Conservation (phyloP, 2,797 vertebrate genomes). For the Gymnoscopelus braueri region DNA sequence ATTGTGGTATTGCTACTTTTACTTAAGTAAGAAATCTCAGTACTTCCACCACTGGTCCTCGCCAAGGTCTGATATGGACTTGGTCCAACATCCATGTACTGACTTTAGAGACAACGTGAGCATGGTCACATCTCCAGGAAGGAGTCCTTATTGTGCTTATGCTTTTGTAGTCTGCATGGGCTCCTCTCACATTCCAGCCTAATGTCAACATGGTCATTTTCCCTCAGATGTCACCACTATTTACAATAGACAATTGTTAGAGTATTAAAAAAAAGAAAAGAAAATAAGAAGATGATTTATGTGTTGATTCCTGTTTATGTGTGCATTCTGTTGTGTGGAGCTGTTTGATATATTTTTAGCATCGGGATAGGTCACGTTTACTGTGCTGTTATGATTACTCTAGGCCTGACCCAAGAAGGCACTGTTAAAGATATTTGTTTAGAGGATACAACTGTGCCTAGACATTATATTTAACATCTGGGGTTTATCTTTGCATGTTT, state of each 20-base stretch:
- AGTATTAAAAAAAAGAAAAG: slow-evolving; percentile 6
- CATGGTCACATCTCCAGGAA: slow-evolving; percentile 73
- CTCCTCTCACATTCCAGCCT: slow-evolving; percentile 21
- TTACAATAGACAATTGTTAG: slow-evolving; percentile 18
- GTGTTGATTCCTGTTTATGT: slow-evolving; percentile 12
- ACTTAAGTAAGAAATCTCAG: too few relatives aligned
- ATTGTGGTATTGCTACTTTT: too few relatives aligned
- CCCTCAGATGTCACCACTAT: slow-evolving; percentile 36
- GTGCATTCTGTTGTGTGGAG: slow-evolving; percentile 20
- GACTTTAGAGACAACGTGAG: slow-evolving; percentile 47
- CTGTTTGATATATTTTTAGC: slow-evolving; percentile 7
- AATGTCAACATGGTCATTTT: slow-evolving; percentile 35
- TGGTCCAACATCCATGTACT: slow-evolving; percentile 28
- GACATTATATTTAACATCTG: slow-evolving; percentile 56
- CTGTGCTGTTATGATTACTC: slow-evolving; percentile 19
- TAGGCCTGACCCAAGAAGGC: slow-evolving; percentile 37
- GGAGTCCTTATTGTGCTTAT: slow-evolving; percentile 46
- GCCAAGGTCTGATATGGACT: slow-evolving; percentile 55
- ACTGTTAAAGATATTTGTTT: slow-evolving; percentile 37
- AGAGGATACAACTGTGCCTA: slow-evolving; percentile 32
- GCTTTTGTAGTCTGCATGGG: slow-evolving; percentile 43
- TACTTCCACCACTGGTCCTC: slow-evolving; percentile 15
- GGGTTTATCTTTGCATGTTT: slow-evolving; percentile 21
- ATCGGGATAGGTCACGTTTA: slow-evolving; percentile 26
- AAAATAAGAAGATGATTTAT: not conserved